phyloP scores from a whole-genome alignment of 2,113 vertebrate genomes.

The Sterrhoptilus dennistouni region DNA sequence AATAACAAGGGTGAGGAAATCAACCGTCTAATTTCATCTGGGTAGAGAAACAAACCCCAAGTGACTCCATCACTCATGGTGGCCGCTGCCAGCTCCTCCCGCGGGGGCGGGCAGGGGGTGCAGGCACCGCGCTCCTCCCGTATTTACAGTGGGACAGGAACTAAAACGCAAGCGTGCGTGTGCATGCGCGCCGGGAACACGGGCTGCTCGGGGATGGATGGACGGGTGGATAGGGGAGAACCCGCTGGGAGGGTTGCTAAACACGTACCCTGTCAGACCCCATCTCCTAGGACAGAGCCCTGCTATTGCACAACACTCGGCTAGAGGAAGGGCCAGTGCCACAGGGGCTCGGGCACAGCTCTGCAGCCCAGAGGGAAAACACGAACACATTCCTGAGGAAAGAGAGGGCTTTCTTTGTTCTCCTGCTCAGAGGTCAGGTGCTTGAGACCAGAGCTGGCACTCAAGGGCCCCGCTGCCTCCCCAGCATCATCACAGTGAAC shows the following conservation, averaged over 20 bases:
- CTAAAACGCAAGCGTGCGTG: background rate
- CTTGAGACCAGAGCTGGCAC: background rate
- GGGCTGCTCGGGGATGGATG: background rate
- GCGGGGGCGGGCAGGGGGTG: background rate
- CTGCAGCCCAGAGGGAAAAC: background rate
- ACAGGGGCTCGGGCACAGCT: background rate
- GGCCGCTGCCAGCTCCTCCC: background rate
- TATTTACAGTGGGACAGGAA: background rate
- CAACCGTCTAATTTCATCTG: slow-evolving; percentile 39
- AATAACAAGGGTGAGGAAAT: slow-evolving; percentile 45
- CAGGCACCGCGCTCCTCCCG: background rate
- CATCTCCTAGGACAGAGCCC: slow-evolving; percentile 7
- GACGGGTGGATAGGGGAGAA: background rate
- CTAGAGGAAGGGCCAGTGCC: slow-evolving; percentile 33
- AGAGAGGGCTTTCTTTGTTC: slow-evolving; percentile 18
- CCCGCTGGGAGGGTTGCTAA: background rate
- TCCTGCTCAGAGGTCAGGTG: background rate
- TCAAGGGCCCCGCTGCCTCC: background rate
- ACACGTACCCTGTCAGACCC: slow-evolving; percentile 41
- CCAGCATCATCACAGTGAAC: slow-evolving; percentile 42
- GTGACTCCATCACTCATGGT: background rate
- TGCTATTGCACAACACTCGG: slow-evolving; percentile 44
- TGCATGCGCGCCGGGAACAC: background rate
- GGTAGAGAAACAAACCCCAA: slow-evolving; percentile 19
- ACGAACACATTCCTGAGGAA: slow-evolving; percentile 55